These are phyloP conservation scores for Euclidia mi DNA, from an alignment of 2,888 invertebrate genomes.

Conservation along the genomic window DNA sequence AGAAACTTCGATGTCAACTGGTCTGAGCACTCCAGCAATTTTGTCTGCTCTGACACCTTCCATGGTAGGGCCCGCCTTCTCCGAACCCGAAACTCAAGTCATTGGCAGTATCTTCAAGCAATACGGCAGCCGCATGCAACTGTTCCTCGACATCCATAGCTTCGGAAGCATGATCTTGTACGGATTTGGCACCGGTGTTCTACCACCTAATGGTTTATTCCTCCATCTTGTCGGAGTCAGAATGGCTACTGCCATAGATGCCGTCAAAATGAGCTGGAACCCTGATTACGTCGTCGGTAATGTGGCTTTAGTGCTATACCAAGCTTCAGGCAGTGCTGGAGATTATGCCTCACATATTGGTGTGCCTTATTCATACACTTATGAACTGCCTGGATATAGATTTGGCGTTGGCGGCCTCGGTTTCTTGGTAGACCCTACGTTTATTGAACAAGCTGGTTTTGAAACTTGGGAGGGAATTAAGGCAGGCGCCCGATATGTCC, in stretches of 20 bases:
- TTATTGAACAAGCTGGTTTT: slow-evolving; percentile 87
- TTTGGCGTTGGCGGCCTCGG: slow-evolving; percentile 79
- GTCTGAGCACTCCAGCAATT: slow-evolving; percentile 84
- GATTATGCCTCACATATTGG: slow-evolving; percentile 90
- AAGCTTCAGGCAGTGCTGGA: slow-evolving; percentile 91
- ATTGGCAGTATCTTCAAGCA: slow-evolving; percentile 89
- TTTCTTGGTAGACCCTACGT: slow-evolving; percentile 88
- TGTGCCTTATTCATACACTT: slow-evolving; percentile 89
- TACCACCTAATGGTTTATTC: slow-evolving; percentile 81
- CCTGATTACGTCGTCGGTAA: slow-evolving; percentile 86
- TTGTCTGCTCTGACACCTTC: slow-evolving; percentile 90
- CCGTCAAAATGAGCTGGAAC: slow-evolving; percentile 74
- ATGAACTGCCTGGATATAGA: slow-evolving; percentile 87
- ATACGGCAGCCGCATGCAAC: slow-evolving; percentile 83
- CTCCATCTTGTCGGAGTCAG: slow-evolving; percentile 72
- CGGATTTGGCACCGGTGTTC: slow-evolving; percentile 67
- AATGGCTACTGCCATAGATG: slow-evolving; percentile 78
- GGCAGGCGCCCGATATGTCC: slow-evolving; percentile 80
- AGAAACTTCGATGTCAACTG: slow-evolving; percentile 93
- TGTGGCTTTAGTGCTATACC: slow-evolving; percentile 83
- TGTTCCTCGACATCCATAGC: slow-evolving; percentile 93
- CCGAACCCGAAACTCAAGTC: slow-evolving; percentile 91
- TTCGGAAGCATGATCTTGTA: slow-evolving; percentile 91
- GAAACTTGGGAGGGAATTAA: slow-evolving; percentile 91
- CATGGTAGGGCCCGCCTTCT: slow-evolving; percentile 91